Base-by-base conservation (phyloP, 1,140 invertebrate genomes). In the Chymomyza costata region DNA sequence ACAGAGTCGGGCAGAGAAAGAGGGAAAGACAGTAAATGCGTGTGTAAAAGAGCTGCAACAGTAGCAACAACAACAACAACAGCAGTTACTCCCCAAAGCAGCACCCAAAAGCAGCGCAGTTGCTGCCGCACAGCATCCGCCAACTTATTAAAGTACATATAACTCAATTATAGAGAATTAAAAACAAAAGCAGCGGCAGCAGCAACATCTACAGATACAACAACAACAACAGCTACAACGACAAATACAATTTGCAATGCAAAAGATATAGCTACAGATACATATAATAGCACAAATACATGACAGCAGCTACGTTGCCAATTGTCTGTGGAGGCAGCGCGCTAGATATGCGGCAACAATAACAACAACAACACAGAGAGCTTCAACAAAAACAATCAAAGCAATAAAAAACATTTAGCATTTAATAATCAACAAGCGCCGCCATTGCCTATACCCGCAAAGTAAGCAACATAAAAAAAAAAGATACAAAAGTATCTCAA, bases 361-460 rank as follows among this genome's bases (percentile, higher is more conserved):
- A 53, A 17, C 48, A 46, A 16, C 48, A 52, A 30, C 31, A 50
- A 40, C 39, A 8, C 3, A 11, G 39, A 25, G 11, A 49, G 14
- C 19, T 46, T 14, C 62, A 78, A 54, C 57, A 67, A 53, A 40
- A 51, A 43, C 66, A 82, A 71, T 70, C 66, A 78, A 66, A 78
- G 80, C 70, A 78, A 82, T 73, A 68, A 82, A 78, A 83, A 59
- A 82, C 62, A 76, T 76, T 76, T 66, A 76, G 56, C 70, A 76
- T 62, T 76, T 76, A 76, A 76, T 69, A 74, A 74, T 57, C 69
- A 55, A 45, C 48, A 40, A 17, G 39, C 50, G 25, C 21, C 56
- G 62, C 35, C 18, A 19, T 25, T 40, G 17, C 19, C 39, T 44
- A 38, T 43, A 49, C 13, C 30, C 6, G 14, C 43, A 38, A 13